phyloP scores from a whole-genome alignment of 2,113 vertebrate species.

The Trichomycterus rosablanca region DNA sequence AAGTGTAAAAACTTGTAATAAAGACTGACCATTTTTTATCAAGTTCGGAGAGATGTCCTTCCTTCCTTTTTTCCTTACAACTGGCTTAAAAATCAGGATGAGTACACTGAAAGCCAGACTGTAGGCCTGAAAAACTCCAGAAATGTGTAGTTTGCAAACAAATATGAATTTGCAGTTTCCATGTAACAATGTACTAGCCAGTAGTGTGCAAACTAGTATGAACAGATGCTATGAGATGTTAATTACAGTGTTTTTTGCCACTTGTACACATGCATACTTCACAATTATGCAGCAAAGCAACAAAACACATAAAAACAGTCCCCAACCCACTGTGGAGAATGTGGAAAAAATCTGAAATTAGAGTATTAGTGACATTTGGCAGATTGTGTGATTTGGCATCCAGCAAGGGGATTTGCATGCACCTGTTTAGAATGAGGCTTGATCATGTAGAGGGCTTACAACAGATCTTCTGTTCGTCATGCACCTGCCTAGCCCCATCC shows the following conservation, averaged over 20 bases:
- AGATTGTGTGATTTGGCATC: constrained; percentile 17
- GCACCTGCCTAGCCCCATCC: constrained; percentile 58
- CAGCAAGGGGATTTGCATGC: constrained; percentile 32
- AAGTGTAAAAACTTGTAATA: too few species aligned
- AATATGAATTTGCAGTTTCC: too few species aligned
- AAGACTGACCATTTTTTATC: too few species aligned
- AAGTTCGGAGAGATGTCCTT: too few species aligned
- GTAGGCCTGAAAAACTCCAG: too few species aligned
- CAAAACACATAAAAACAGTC: not conserved
- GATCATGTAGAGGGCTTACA: constrained; percentile 54
- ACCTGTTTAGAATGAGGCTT: constrained; percentile 37
- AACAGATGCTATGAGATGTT: too few species aligned
- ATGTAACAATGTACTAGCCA: too few species aligned
- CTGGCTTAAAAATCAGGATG: too few species aligned
- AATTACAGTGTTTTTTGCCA: not conserved
- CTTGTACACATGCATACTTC: not conserved
- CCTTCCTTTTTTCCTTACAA: too few species aligned
- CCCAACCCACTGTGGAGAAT: not conserved
- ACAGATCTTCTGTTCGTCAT: constrained; percentile 61
- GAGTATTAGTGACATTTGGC: constrained; percentile 24
- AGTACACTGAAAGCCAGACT: too few species aligned
- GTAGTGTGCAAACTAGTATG: too few species aligned
- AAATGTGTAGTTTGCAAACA: too few species aligned
- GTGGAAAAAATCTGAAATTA: constrained; percentile 12
- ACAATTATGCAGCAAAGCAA: not conserved